These are phyloP conservation scores for Dinomys branickii DNA, from an alignment of 2,113 vertebrate species.

Conservation along the genomic window DNA sequence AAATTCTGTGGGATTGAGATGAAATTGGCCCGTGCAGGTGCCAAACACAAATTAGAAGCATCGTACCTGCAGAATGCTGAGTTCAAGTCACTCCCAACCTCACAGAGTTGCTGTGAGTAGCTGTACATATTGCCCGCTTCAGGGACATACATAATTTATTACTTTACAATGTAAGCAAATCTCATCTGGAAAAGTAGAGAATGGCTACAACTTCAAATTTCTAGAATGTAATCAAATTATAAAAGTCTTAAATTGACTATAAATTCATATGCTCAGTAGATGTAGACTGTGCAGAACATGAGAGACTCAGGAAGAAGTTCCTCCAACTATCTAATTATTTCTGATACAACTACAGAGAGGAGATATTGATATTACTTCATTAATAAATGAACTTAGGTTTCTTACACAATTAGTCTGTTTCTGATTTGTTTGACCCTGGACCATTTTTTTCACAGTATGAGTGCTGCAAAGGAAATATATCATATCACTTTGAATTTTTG, in stretches of 20 bases:
- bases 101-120: background rate
- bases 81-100: background rate
- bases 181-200: background rate
- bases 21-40: background rate
- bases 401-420: background rate
- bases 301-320: background rate
- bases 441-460: background rate
- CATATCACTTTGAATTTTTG: background rate
- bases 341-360: background rate
- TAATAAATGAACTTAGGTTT: background rate
- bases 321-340: background rate
- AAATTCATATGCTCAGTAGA: background rate
- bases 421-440: background rate
- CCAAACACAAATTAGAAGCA: too few relatives aligned
- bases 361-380: background rate
- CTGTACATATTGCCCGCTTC: background rate
- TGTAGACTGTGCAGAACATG: background rate
- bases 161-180: background rate
- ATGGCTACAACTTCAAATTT: background rate
- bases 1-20: background rate
- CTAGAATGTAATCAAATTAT: background rate
- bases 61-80: too few relatives aligned
- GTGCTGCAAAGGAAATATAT: background rate
- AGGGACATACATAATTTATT: background rate
- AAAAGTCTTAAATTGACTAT: background rate